phyloP scores from a whole-genome alignment of 2,888 invertebrate genomes.

The Parnassius glacialis region DNA sequence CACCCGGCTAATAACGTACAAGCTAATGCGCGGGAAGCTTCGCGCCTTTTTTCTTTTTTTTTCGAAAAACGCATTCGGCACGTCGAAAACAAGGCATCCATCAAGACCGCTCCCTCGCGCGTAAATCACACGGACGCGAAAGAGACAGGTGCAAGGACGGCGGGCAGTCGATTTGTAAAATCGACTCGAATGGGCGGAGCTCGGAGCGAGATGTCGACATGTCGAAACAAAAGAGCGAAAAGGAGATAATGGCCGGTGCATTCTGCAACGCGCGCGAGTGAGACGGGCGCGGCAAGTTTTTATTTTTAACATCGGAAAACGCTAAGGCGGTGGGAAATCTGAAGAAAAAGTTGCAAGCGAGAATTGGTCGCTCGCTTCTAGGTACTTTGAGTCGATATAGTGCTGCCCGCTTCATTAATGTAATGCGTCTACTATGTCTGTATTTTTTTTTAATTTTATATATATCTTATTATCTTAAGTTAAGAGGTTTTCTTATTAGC shows the following conservation, averaged over 20 bases:
- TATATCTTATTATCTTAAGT: neutral
- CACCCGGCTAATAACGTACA: slow-evolving; percentile 55
- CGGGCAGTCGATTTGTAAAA: slow-evolving; percentile 67
- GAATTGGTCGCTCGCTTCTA: slow-evolving; percentile 36
- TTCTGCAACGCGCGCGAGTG: slow-evolving; percentile 63
- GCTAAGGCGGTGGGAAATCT: slow-evolving; percentile 70
- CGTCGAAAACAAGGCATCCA: slow-evolving; percentile 76
- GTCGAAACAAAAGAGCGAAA: slow-evolving; percentile 76
- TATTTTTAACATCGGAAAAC: slow-evolving; percentile 58
- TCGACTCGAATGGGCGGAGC: slow-evolving; percentile 77
- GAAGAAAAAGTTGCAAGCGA: slow-evolving; percentile 60
- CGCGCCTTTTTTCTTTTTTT: slow-evolving; percentile 48
- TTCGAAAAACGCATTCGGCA: slow-evolving; percentile 64
- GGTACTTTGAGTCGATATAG: slow-evolving; percentile 30
- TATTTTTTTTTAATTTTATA: neutral
- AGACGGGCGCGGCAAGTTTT: slow-evolving; percentile 50
- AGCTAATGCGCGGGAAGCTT: slow-evolving; percentile 48
- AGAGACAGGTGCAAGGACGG: slow-evolving; percentile 77
- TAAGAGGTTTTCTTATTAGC: no score
- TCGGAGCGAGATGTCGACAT: slow-evolving; percentile 71
- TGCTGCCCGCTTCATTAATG: slow-evolving; percentile 30
- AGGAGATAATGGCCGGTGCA: slow-evolving; percentile 73
- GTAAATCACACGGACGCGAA: slow-evolving; percentile 77
- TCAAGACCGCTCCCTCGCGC: slow-evolving; percentile 79
- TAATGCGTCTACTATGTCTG: slow-evolving; percentile 29